Evolutionary conservation across 1,140 invertebrate species (phyloP).

Genomic region (Drosophila kikkawai): DNA sequence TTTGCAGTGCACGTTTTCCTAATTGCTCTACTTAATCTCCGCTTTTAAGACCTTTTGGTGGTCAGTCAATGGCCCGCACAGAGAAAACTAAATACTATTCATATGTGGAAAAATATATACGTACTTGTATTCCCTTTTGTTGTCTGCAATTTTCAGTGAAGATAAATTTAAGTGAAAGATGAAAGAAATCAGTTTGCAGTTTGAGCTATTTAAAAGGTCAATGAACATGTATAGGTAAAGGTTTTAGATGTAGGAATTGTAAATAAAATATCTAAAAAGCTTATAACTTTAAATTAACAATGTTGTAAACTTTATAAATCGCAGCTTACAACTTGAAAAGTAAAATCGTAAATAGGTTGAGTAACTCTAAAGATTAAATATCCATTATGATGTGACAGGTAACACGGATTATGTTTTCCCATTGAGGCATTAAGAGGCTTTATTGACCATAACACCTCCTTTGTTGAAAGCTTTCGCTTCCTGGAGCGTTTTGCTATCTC

Average conservation of each 20-base stretch:
- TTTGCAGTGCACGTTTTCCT: slow-evolving; percentile 58
- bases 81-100: slow-evolving; percentile 55
- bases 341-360: not conserved
- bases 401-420: not conserved
- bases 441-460: not conserved
- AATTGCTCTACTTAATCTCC: slow-evolving; percentile 73
- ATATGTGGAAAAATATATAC: slow-evolving; percentile 18
- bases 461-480: slow-evolving; percentile 1
- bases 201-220: slow-evolving; percentile 1
- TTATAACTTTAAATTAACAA: not conserved
- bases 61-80: slow-evolving; percentile 62
- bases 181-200: slow-evolving; percentile 21
- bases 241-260: not conserved
- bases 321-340: not conserved
- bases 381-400: not conserved
- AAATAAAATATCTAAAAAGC: not conserved
- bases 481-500: not conserved
- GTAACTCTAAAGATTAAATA: not conserved
- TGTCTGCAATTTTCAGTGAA: slow-evolving; percentile 4
- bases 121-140: slow-evolving; percentile 6
- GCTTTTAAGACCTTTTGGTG: slow-evolving; percentile 52
- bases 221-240: not conserved
- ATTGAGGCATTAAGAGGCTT: not conserved
- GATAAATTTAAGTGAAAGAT: slow-evolving; percentile 38
- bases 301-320: not conserved